Evolutionary conservation across 1,140 invertebrate genomes (phyloP), one percentile per base, ranked within the genome.

Genomic region (Drosophila pectinifera): DNA sequence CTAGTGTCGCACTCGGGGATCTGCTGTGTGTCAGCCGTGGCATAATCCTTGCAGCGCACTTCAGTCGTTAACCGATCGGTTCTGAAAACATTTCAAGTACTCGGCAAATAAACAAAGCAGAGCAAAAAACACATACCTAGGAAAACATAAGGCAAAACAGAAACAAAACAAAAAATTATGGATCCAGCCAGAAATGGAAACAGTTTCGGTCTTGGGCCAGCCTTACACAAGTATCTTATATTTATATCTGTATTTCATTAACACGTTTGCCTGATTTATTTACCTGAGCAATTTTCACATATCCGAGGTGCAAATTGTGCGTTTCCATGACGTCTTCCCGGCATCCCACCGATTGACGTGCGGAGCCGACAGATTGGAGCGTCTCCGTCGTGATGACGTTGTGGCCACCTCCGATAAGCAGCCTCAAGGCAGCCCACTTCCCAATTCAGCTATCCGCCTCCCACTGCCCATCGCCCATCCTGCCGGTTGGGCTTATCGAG

Each of bases 271-370:
- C 51, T 77, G 59, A 78, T 90, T 90, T 88, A 90, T 88, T 89
- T 90, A 83, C 80, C 73, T 56, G 57, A 78, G 63, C 48, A 69
- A 90, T 83, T 78, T 84, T 84, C 80, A 79, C 68, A 79, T 76
- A 78, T 82, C 39, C 58, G 38, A 76, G 31, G 46, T 75, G 72
- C 73, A 49, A 67, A 75, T 57, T 75, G 61, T 62, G 58, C 64
- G 79, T 51, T 51, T 77, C 67, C 63, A 80, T 88, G 83, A 88
- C 85, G 85, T 89, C 61, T 68, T 16, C 45, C 34, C 20, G 62
- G 28, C 26, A 51, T 34, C 24, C 61, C 59, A 65, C 48, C 24
- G 41, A 62, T 59, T 61, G 72, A 65, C 69, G 56, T 81, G 26
- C 24, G 26, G 22, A 45, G 41, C 42, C 46, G 31, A 39, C 48